A percentile compares a stretch with the other conserved stretches of the same genome.
Evolutionary conservation across 2,888 invertebrate genomes (phyloP).

Genomic region (Furcula furcula): DNA sequence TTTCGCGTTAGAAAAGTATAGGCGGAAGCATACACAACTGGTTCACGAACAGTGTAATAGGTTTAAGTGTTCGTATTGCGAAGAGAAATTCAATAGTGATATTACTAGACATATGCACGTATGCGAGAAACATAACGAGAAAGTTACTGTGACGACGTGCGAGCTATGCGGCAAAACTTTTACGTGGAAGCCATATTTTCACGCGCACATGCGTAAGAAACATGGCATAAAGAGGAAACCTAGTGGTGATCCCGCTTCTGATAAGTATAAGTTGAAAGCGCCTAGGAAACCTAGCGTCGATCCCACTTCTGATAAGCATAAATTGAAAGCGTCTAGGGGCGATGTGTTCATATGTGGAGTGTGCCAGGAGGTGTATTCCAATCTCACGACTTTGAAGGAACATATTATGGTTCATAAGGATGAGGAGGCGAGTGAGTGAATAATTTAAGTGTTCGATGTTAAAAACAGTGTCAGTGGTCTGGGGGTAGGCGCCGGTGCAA

Average conservation of each 20-base stretch:
- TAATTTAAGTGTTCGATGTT: no score
- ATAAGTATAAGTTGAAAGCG: background rate
- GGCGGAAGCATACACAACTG: constrained; percentile 41
- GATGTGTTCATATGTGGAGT: no score
- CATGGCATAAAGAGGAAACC: constrained; percentile 32
- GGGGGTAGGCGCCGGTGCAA: no score
- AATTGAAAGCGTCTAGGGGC: no score
- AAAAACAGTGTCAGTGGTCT: no score
- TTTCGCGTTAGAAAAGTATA: constrained; percentile 54
- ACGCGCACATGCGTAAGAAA: constrained; percentile 54
- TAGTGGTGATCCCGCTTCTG: background rate
- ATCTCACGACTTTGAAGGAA: no score
- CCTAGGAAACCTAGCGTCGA: no score
- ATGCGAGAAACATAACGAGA: constrained; percentile 39
- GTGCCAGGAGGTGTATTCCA: no score
- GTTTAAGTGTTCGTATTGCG: constrained; percentile 50
- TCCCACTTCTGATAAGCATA: no score
- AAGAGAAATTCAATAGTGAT: constrained; percentile 34
- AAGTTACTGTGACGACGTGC: constrained; percentile 42
- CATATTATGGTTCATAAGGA: no score
- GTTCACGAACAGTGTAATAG: constrained; percentile 37
- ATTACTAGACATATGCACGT: constrained; percentile 44
- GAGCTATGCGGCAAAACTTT: constrained; percentile 62
- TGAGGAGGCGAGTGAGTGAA: no score
- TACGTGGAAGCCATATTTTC: constrained; percentile 62